phyloP scores from a whole-genome alignment of 2,113 vertebrate species.

The Pituophis catenifer region DNA sequence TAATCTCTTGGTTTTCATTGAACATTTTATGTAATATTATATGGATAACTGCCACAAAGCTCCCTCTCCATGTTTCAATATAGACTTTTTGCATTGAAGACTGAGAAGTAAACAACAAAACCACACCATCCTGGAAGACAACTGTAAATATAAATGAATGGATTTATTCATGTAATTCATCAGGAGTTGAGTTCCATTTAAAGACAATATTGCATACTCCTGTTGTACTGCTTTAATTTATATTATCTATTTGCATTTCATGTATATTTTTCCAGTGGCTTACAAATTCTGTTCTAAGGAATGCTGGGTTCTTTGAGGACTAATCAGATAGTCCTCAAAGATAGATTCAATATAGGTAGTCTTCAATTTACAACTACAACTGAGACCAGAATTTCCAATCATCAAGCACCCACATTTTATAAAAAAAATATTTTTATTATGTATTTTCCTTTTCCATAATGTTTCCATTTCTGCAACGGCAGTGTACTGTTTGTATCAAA shows the following conservation, averaged over 20 bases:
- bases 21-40: neutral
- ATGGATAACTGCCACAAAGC: neutral
- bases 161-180: neutral
- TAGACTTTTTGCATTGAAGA: neutral
- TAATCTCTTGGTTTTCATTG: neutral
- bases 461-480: too few species aligned
- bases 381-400: neutral
- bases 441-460: too few species aligned
- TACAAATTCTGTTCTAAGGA: neutral
- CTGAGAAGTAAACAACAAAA: neutral
- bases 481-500: too few species aligned
- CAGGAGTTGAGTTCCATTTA: neutral
- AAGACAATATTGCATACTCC: neutral
- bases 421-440: too few species aligned
- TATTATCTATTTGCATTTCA: neutral
- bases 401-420: neutral
- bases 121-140: neutral
- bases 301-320: neutral
- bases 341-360: neutral
- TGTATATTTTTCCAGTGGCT: neutral
- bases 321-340: neutral
- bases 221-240: neutral
- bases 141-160: neutral
- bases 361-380: neutral
- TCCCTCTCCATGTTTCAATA: neutral